Conservation (phyloP, 2,797 vertebrate genomes). For the Buphagus erythrorhynchus region DNA sequence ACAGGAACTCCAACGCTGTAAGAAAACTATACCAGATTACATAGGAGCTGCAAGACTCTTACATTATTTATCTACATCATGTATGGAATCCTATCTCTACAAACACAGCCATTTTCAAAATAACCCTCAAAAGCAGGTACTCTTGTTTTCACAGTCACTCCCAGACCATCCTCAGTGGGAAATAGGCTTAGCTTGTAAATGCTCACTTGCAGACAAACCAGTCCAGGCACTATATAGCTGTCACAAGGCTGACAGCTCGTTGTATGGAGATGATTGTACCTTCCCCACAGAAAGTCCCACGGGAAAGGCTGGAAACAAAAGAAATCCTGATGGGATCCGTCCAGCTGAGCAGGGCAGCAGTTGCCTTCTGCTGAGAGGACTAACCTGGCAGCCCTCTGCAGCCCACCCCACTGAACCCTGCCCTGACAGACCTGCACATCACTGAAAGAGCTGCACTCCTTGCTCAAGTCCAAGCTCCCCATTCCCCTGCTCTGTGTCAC, state of each 20-base stretch:
- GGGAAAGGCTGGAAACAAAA: background rate
- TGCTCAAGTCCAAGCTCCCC: rapidly evolving
- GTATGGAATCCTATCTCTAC: background rate
- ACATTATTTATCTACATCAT: background rate
- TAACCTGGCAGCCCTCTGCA: background rate
- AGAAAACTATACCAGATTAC: background rate
- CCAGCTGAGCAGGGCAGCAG: background rate
- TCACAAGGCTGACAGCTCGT: conserved; percentile 29
- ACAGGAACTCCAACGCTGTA: background rate
- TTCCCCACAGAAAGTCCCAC: background rate
- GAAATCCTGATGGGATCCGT: background rate
- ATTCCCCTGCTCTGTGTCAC: rapidly evolving
- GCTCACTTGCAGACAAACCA: background rate
- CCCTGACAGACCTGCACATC: rapidly evolving
- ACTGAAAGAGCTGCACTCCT: background rate
- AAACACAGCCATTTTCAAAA: background rate
- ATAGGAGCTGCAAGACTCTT: background rate
- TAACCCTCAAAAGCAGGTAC: background rate
- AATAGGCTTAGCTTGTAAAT: background rate
- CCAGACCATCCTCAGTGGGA: background rate
- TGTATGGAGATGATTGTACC: background rate
- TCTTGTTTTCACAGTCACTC: background rate
- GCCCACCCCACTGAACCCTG: background rate
- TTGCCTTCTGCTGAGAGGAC: background rate
- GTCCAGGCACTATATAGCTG: conserved; percentile 10